Conservation (phyloP, 2,888 invertebrate species). For the Neoascia interrupta region DNA sequence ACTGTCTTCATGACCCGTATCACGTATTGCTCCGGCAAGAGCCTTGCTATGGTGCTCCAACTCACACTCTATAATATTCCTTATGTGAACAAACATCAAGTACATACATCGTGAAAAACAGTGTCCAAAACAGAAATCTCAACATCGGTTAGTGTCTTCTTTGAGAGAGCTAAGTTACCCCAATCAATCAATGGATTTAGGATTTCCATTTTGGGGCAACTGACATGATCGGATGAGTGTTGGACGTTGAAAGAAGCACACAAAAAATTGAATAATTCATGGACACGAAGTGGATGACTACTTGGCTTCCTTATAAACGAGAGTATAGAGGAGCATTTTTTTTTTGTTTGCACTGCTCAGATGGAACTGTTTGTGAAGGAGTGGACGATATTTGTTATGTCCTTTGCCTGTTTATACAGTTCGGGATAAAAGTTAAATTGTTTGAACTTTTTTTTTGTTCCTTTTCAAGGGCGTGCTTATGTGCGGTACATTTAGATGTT, state of each 20-base stretch:
- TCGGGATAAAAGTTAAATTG: constrained; percentile 36
- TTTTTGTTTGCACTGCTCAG: constrained; percentile 2
- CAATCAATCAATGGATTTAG: constrained; percentile 62
- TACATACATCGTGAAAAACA: too few species aligned
- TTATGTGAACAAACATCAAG: too few species aligned
- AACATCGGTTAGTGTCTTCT: too few species aligned
- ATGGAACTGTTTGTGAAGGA: constrained; percentile 21
- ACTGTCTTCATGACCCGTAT: too few species aligned
- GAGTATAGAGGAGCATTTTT: constrained; percentile 11
- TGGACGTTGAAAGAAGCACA: constrained; percentile 32
- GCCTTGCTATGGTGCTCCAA: too few species aligned
- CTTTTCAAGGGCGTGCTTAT: constrained; percentile 26
- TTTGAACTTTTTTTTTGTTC: constrained; percentile 33
- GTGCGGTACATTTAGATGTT: constrained; percentile 34
- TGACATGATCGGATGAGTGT: constrained; percentile 49
- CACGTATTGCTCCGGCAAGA: too few species aligned
- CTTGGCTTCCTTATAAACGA: constrained; percentile 31
- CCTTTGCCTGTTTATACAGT: constrained; percentile 23
- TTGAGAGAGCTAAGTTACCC: too few species aligned
- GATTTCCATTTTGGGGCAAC: constrained; percentile 23
- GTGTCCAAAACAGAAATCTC: too few species aligned
- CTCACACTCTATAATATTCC: too few species aligned
- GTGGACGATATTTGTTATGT: constrained; percentile 38
- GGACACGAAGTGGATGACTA: constrained; percentile 41
- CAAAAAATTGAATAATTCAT: constrained; percentile 54